phyloP scores from a whole-genome alignment of 2,113 vertebrate species.

The Seriola dumerili region DNA sequence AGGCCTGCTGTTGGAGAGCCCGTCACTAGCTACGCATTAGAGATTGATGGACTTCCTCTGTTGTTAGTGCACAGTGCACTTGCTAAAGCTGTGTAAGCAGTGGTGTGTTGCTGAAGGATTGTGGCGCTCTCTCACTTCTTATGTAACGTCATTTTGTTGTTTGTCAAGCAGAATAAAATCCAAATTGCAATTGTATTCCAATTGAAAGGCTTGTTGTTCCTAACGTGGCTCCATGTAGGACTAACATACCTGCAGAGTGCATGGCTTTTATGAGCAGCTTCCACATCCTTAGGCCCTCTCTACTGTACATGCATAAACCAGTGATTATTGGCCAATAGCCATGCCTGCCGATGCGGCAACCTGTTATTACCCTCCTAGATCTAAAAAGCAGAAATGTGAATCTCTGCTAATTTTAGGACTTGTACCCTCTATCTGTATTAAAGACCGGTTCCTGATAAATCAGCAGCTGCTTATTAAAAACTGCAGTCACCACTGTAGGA shows the following conservation, averaged over 20 bases:
- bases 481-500: constrained; percentile 4
- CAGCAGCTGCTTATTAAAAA: constrained; percentile 51
- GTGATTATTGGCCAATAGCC: constrained; percentile 41
- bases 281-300: neutral
- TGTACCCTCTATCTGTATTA: constrained; percentile 16
- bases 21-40: constrained; percentile 69
- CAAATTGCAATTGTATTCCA: neutral
- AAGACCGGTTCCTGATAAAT: constrained; percentile 44
- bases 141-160: constrained; percentile 27
- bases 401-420: constrained; percentile 20
- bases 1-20: constrained; percentile 51
- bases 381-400: constrained; percentile 23
- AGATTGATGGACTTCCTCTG: constrained; percentile 68
- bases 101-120: constrained; percentile 11
- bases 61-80: constrained; percentile 32
- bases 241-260: neutral
- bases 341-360: constrained; percentile 18
- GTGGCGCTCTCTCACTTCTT: constrained; percentile 3
- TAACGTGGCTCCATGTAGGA: neutral
- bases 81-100: constrained; percentile 26
- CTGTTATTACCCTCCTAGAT: constrained; percentile 31
- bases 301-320: constrained; percentile 25
- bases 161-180: constrained; percentile 22
- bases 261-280: neutral
- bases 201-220: neutral